Percentiles rank a stretch among this genome's conserved stretches.
Evolutionary conservation across 2,113 vertebrate genomes (phyloP).

Genomic region (Leucoraja erinaceus): DNA sequence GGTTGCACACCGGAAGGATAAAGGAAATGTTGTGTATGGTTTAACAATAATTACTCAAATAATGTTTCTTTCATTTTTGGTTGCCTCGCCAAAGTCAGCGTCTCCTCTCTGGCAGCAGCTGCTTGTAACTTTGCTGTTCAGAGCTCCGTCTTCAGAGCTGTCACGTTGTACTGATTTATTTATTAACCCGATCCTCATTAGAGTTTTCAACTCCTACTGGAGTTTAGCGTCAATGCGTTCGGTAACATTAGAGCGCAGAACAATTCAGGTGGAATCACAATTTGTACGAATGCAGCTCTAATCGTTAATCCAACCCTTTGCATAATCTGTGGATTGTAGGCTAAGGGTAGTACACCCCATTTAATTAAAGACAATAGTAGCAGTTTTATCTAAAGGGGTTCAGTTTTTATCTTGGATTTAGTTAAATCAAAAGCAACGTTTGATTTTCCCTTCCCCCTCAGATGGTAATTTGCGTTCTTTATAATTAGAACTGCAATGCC

Average conservation of each 20-base stretch:
- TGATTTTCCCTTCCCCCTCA: neutral
- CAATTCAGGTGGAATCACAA: neutral
- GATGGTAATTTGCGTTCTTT: neutral
- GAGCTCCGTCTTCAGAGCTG: conserved; percentile 28
- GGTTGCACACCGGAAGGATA: neutral
- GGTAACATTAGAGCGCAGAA: conserved; percentile 2
- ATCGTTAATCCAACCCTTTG: conserved; percentile 7
- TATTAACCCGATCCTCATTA: conserved; percentile 30
- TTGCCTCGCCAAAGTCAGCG: neutral
- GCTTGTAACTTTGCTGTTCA: conserved; percentile 26
- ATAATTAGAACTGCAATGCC: conserved; percentile 18
- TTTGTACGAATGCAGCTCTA: neutral
- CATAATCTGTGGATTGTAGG: neutral
- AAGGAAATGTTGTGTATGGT: neutral
- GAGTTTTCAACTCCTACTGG: conserved; percentile 4
- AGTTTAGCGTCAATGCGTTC: conserved; percentile 8
- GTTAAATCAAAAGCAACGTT: neutral
- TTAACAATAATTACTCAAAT: neutral
- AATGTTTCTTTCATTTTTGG: neutral
- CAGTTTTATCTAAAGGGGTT: neutral
- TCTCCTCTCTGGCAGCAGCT: conserved; percentile 8
- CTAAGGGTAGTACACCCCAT: neutral
- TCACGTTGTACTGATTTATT: conserved; percentile 32
- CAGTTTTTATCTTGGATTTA: neutral
- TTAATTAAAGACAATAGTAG: neutral